Evolutionary conservation across 1,140 invertebrate species (phyloP).

Genomic region (Philopotamus ludificatus): DNA sequence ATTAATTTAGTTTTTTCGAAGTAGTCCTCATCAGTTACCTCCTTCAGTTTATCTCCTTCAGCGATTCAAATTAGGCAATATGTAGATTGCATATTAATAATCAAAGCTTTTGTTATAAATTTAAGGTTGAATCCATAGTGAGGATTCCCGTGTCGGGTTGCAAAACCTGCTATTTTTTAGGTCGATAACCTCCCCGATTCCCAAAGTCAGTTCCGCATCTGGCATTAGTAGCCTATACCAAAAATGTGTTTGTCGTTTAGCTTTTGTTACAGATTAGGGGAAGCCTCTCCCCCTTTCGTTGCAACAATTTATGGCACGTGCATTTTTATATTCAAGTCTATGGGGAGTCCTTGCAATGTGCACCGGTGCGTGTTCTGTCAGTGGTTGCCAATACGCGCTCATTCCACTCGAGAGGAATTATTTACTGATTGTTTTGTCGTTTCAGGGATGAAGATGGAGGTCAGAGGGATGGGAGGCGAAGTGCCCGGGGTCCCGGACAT

Average conservation of each 20-base stretch:
- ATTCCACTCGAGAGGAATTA: neutral
- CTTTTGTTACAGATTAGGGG: conserved; percentile 5
- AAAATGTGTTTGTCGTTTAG: conserved; percentile 6
- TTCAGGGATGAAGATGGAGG: conserved; percentile 50
- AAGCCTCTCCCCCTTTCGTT: neutral
- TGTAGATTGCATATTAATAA: too few species aligned
- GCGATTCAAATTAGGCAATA: too few species aligned
- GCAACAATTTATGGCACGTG: conserved; percentile 11
- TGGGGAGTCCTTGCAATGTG: neutral
- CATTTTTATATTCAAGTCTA: neutral
- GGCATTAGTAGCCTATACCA: neutral
- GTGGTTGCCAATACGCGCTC: neutral
- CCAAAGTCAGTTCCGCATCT: neutral
- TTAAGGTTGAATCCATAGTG: too few species aligned
- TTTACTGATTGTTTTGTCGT: conserved; percentile 37
- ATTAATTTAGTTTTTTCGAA: too few species aligned
- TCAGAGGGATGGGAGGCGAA: conserved; percentile 55
- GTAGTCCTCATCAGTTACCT: too few species aligned
- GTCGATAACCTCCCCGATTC: conserved; percentile 14
- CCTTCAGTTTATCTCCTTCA: too few species aligned
- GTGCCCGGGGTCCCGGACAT: conserved; percentile 81
- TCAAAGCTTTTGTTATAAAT: too few species aligned
- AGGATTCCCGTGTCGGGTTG: too few species aligned
- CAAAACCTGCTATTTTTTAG: too few species aligned
- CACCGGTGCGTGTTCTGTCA: neutral